Evolutionary conservation across 2,113 vertebrate species (phyloP).

Genomic region (Tenrec ecaudatus): DNA sequence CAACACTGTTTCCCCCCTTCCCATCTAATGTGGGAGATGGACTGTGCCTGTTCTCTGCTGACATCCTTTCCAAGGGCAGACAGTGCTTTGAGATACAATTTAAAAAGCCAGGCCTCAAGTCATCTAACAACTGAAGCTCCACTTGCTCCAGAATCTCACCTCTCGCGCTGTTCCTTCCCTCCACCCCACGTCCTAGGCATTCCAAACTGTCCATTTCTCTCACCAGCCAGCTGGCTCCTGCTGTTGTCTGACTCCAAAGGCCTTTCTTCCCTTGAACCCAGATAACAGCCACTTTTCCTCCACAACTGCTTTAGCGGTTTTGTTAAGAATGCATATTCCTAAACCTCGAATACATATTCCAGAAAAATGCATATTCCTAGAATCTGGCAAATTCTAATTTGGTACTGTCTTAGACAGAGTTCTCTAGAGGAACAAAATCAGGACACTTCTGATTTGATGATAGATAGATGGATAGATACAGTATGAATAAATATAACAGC

Average conservation of each 20-base stretch:
- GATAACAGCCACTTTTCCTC: constrained; percentile 1
- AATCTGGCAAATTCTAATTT: constrained; percentile 3
- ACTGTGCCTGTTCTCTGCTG: neutral
- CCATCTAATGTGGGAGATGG: neutral
- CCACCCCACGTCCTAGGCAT: neutral
- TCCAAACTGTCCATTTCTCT: neutral
- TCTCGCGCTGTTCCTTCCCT: neutral
- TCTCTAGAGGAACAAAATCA: no score
- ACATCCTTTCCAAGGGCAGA: neutral
- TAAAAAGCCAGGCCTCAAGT: neutral
- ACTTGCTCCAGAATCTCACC: neutral
- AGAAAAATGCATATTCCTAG: neutral
- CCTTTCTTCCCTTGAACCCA: neutral
- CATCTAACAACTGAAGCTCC: neutral
- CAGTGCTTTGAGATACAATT: neutral
- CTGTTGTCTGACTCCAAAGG: neutral
- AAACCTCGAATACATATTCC: neutral
- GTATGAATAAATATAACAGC: no score
- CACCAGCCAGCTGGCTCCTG: neutral
- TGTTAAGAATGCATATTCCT: neutral
- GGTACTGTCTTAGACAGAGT: neutral
- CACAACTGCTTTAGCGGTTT: neutral
- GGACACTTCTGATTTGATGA: no score
- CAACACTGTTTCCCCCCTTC: neutral
- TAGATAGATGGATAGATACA: no score